These are phyloP conservation scores for Coregonus ussuriensis DNA, from an alignment of 2,797 vertebrate genomes.

Conservation along the genomic window DNA sequence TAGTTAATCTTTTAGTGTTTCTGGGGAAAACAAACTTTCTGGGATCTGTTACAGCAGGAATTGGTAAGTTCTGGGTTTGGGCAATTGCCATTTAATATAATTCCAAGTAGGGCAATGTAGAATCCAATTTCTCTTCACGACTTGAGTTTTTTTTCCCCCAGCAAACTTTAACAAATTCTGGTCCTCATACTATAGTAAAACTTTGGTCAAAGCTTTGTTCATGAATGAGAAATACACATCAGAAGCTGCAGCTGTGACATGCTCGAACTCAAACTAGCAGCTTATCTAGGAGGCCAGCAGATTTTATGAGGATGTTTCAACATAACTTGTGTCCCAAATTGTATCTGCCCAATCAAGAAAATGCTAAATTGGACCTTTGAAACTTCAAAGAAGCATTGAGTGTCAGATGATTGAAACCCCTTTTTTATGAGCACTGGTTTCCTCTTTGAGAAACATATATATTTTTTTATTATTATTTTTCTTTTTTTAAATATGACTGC, in stretches of 20 bases:
- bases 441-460: neutral
- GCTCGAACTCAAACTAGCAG: neutral
- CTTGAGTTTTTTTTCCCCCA: neutral
- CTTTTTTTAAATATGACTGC: neutral
- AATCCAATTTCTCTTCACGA: slow-evolving; percentile 12
- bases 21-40: neutral
- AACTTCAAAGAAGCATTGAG: slow-evolving; percentile 36
- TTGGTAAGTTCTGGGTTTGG: neutral
- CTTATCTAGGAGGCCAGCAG: slow-evolving; percentile 2
- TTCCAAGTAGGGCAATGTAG: slow-evolving; percentile 10
- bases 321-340: neutral
- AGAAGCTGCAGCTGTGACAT: neutral
- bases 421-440: neutral
- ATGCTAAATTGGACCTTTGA: slow-evolving; percentile 30
- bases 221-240: neutral
- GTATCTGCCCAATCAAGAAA: slow-evolving; percentile 13
- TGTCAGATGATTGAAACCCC: neutral
- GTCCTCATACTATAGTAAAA: neutral
- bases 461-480: neutral
- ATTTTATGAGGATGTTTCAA: slow-evolving; percentile 10
- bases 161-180: neutral
- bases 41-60: neutral
- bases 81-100: slow-evolving; percentile 5
- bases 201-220: neutral
- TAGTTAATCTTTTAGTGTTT: neutral